Conservation (phyloP, 2,797 vertebrate genomes). For the Macroramphosus scolopax region DNA sequence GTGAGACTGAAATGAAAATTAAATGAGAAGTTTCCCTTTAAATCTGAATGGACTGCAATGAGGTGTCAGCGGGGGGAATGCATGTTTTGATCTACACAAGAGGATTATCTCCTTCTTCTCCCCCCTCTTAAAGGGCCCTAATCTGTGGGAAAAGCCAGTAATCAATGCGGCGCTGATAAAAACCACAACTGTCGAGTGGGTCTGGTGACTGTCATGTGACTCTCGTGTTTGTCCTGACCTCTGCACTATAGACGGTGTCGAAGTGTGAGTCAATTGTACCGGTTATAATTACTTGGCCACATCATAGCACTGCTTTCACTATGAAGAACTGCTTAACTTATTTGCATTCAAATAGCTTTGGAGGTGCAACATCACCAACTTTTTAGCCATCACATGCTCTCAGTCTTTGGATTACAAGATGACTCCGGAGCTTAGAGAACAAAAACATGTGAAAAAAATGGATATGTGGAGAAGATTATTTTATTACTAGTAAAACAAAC, state of each 20-base stretch:
- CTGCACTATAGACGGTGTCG: background rate
- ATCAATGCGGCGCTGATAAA: slow-evolving; percentile 51
- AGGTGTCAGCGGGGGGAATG: slow-evolving; percentile 16
- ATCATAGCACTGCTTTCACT: too few species aligned
- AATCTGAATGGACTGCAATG: slow-evolving; percentile 14
- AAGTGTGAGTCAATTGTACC: background rate
- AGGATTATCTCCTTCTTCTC: slow-evolving; percentile 36
- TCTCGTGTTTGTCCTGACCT: slow-evolving; percentile 5
- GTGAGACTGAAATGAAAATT: background rate
- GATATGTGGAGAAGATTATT: too few species aligned
- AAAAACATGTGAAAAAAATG: too few species aligned
- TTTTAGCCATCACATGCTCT: too few species aligned
- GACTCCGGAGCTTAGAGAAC: too few species aligned
- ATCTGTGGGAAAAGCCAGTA: slow-evolving; percentile 73
- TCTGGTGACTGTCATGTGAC: slow-evolving; percentile 61
- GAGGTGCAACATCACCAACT: too few species aligned
- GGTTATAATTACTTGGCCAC: too few species aligned
- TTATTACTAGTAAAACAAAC: slow-evolving; percentile 6
- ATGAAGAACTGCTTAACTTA: too few species aligned
- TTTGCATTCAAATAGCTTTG: too few species aligned
- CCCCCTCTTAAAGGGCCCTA: slow-evolving; percentile 15
- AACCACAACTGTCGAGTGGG: slow-evolving; percentile 20
- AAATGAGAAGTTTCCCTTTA: slow-evolving; percentile 13
- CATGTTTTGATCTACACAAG: slow-evolving; percentile 37
- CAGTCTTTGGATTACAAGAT: too few species aligned